Base-by-base conservation (phyloP, 2,888 invertebrate species). In the Meghimatium bilineatum region DNA sequence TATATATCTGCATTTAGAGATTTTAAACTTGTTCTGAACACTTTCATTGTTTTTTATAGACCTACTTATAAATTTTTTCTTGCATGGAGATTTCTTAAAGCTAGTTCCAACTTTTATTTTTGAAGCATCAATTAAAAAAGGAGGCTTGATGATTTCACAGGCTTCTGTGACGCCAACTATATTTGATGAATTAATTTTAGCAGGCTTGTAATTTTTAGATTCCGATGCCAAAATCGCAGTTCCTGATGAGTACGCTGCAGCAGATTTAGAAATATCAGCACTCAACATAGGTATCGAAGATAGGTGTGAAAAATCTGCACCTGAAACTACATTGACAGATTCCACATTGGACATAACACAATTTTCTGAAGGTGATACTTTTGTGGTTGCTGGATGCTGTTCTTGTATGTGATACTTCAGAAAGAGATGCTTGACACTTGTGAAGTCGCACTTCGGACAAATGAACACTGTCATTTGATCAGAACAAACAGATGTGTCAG, bases 1-100 rank as follows among this genome's bases (percentile, higher is more conserved):
- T 32, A 95, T 95, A 89, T 96, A 96, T 20, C 95, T 95, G 92
- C 96, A 96, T 88, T 95, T 95, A 83, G 94, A 94, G 90, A 96
- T 96, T 72, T 95, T 85, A 85, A 90, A 96, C 0, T 95, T 96
- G 87, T 95, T 95, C 36, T 26, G 34, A 52, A 34, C n/a, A 56
- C 56, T 56, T 56, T 2, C 17, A 23, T 23, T 56, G 56, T 23
- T 56, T 20, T 17, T 6, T 17, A 56, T 14, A 56, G 56, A 56
- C 17, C 23, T 56, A 14, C 6, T 56, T 49, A 49, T 12, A 17
- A 8, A 12, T 8, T 8, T 17, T 12, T 44, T 44, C 44, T 44
- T 23, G 56, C 20, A 6, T 56, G 8, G 2, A 17, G 23, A 56
- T 20, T 56, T 44, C 44, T 44, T 44, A 44, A 8, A 8, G 44